Conservation (phyloP, 2,797 vertebrate genomes). For the Leptatherina wallacei region DNA sequence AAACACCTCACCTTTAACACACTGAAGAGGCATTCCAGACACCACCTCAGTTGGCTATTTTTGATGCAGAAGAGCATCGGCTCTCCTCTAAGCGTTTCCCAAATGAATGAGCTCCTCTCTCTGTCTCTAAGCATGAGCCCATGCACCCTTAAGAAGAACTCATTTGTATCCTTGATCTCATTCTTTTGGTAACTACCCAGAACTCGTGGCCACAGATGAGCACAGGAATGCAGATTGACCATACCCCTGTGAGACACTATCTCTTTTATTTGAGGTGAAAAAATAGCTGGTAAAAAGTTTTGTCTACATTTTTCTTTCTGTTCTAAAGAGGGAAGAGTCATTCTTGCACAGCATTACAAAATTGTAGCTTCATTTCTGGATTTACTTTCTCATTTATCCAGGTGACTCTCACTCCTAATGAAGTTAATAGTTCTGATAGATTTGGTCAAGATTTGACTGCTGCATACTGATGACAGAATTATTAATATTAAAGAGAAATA, state of each 20-base stretch:
- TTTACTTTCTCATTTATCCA: neutral
- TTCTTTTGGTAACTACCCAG: constrained; percentile 2
- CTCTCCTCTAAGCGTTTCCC: constrained; percentile 5
- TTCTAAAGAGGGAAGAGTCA: neutral
- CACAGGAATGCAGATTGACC: neutral
- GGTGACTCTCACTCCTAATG: neutral
- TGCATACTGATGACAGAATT: neutral
- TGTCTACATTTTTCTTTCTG: neutral
- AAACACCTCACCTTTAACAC: neutral
- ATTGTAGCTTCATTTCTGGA: neutral
- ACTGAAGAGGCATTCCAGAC: constrained; percentile 1
- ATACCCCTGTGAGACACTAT: neutral
- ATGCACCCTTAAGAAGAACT: neutral
- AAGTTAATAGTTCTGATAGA: neutral
- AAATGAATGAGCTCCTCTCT: constrained; percentile 12
- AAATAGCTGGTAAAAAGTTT: neutral
- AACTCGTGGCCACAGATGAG: neutral
- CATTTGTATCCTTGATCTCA: constrained; percentile 7
- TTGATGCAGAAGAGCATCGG: constrained; percentile 1
- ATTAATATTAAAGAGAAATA: neutral
- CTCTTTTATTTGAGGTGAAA: neutral
- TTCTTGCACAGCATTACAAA: neutral
- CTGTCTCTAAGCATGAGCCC: neutral
- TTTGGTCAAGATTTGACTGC: neutral
- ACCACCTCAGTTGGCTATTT: neutral